Evolutionary conservation across 2,797 vertebrate species (phyloP), one percentile per base, ranked within the genome.

Genomic region (Poecilia velifera): DNA sequence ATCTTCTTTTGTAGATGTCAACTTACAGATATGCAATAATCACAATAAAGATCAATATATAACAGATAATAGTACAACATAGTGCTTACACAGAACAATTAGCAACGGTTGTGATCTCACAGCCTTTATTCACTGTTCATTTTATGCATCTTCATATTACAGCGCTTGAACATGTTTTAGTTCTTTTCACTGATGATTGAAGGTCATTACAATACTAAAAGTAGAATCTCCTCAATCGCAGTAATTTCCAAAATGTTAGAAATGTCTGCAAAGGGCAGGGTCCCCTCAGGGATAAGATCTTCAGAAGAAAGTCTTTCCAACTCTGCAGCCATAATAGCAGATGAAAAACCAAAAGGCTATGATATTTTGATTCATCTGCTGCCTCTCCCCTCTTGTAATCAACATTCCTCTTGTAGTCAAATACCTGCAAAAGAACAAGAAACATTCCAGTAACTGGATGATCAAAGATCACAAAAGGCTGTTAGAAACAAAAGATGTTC

Each of bases 351-450:
- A 6, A 64, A 41, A 41, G 70, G 62, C 76, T 72, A 49, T 25
- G 16, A 79, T 76, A 87, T 88, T 76, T 72, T 82, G 66, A 80
- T 82, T 86, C 76, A 73, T 94, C 84, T 80, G 84, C 76, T 18
- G 81, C 25, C 85, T 72, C 77, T 87, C 90, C 46, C 79, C 89
- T 81, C 62, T 77, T 76, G 80, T 87, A 77, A 88, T 88, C 31
- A 86, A 83, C 64, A 72, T 59, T 83, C 84, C 83, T 84, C 84
- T 85, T 22, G 76, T 73, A 68, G 84, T 86, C 76, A 89, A 92
- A 82, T 82, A 76, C 45, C 91, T 91, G 82, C 90, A 93, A 85
- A 77, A 89, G 78, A 84, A 92, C 77, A 89, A 81, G 79, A 88
- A 78, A 91, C 45, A 82, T 83, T 91, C 74, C 71, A 86, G 83